A percentile compares a stretch with the other conserved stretches of the same genome.
These are phyloP conservation scores for Caranx melampygus DNA, from an alignment of 2,113 vertebrate species.

Conservation along the genomic window DNA sequence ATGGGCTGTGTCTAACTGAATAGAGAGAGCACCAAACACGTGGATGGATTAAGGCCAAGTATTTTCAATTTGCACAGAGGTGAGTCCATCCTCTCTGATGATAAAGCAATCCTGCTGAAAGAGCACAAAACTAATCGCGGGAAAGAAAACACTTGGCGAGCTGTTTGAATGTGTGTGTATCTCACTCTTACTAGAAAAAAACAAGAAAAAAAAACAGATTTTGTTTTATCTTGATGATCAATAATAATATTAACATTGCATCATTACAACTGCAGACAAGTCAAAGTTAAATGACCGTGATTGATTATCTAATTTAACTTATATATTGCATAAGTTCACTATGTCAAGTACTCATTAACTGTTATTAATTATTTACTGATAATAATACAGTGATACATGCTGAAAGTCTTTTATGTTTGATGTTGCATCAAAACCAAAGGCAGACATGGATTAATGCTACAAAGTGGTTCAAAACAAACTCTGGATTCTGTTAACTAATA, in stretches of 20 bases:
- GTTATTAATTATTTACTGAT: background rate
- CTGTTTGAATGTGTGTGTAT: slow-evolving; percentile 24
- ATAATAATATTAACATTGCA: background rate
- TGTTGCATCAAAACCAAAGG: background rate
- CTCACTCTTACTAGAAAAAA: background rate
- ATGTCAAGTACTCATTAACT: background rate
- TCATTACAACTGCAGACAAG: background rate
- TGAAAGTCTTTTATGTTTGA: background rate
- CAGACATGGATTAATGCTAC: background rate
- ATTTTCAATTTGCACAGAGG: slow-evolving; percentile 60
- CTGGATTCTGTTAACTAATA: background rate
- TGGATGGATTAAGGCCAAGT: slow-evolving; percentile 46
- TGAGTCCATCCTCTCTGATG: slow-evolving; percentile 57
- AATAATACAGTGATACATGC: background rate
- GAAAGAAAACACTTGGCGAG: slow-evolving; percentile 45
- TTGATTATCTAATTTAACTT: too few relatives aligned
- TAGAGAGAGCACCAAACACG: slow-evolving; percentile 20
- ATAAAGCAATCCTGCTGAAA: slow-evolving; percentile 62
- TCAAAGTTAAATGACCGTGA: background rate
- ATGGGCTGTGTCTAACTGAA: slow-evolving; percentile 8
- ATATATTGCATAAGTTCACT: background rate
- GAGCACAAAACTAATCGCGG: slow-evolving; percentile 51
- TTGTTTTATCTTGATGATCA: background rate
- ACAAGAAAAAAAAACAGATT: background rate
- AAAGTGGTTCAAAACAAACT: background rate